phyloP scores from a whole-genome alignment of 2,797 vertebrate species.

The Falco novaeseelandiae region DNA sequence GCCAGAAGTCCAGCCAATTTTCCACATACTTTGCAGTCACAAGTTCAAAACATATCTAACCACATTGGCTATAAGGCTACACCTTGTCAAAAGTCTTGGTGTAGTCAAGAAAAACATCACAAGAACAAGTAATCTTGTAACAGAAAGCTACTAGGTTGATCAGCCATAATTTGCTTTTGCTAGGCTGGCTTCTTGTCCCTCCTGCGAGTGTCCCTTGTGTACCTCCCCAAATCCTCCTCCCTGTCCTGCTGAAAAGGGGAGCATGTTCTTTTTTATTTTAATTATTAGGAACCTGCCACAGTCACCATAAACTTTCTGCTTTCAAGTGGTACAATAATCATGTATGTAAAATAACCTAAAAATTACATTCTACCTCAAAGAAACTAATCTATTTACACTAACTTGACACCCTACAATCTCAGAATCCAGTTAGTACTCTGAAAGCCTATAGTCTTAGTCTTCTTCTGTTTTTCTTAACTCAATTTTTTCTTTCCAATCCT shows the following conservation, averaged over 20 bases:
- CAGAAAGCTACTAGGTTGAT: not conserved
- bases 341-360: not conserved
- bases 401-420: not conserved
- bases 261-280: rapidly evolving
- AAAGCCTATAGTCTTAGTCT: not conserved
- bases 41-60: not conserved
- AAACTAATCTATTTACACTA: not conserved
- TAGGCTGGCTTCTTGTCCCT: not conserved
- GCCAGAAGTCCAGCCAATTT: not conserved
- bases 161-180: not conserved
- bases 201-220: not conserved
- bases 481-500: not conserved
- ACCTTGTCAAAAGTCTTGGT: not conserved
- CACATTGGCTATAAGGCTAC: not conserved
- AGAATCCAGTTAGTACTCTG: not conserved
- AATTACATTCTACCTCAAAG: not conserved
- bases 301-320: not conserved
- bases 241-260: not conserved
- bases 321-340: not conserved
- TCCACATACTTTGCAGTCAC: not conserved
- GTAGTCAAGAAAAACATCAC: not conserved
- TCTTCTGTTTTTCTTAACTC: not conserved
- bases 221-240: not conserved
- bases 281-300: not conserved
- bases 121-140: not conserved